Evolutionary conservation across 2,888 invertebrate species (phyloP).

Genomic region (Cheilosia variabilis): DNA sequence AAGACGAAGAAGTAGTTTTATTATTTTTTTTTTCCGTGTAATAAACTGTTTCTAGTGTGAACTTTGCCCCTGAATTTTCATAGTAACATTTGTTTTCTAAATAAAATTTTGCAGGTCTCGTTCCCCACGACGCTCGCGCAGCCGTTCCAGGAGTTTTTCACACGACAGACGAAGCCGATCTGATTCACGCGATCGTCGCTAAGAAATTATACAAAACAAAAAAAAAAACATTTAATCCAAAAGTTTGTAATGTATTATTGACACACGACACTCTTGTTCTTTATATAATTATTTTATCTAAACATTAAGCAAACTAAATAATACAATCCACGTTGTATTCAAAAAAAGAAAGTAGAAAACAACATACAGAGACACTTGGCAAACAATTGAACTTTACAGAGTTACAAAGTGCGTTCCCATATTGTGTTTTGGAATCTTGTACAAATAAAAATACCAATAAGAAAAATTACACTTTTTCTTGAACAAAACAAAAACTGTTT

Average conservation of each 20-base stretch:
- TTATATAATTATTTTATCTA: slow-evolving; percentile 65
- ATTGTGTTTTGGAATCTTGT: slow-evolving; percentile 59
- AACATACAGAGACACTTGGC: slow-evolving; percentile 7
- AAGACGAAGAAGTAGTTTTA: slow-evolving; percentile 54
- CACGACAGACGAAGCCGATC: slow-evolving; percentile 86
- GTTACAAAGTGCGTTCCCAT: slow-evolving; percentile 29
- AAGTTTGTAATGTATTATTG: slow-evolving; percentile 25
- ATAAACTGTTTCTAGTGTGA: slow-evolving; percentile 32
- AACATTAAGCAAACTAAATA: slow-evolving; percentile 41
- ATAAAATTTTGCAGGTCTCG: slow-evolving; percentile 80
- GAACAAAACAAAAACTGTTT: slow-evolving; percentile 10
- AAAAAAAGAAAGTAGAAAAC: slow-evolving; percentile 15
- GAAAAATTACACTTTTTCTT: slow-evolving; percentile 45
- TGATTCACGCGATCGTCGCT: slow-evolving; percentile 86
- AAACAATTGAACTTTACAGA: slow-evolving; percentile 14
- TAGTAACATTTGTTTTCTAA: slow-evolving; percentile 39
- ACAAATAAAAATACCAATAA: slow-evolving; percentile 32
- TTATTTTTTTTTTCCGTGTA: slow-evolving; percentile 58
- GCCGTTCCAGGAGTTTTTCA: slow-evolving; percentile 85
- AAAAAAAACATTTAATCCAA: slow-evolving; percentile 15
- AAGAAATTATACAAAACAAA: slow-evolving; percentile 69
- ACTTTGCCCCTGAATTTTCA: background rate
- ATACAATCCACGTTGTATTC: slow-evolving; percentile 40
- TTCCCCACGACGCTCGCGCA: slow-evolving; percentile 82
- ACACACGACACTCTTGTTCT: slow-evolving; percentile 35